phyloP scores from a whole-genome alignment of 2,888 invertebrate genomes.

The Lacanobia wlatinum region DNA sequence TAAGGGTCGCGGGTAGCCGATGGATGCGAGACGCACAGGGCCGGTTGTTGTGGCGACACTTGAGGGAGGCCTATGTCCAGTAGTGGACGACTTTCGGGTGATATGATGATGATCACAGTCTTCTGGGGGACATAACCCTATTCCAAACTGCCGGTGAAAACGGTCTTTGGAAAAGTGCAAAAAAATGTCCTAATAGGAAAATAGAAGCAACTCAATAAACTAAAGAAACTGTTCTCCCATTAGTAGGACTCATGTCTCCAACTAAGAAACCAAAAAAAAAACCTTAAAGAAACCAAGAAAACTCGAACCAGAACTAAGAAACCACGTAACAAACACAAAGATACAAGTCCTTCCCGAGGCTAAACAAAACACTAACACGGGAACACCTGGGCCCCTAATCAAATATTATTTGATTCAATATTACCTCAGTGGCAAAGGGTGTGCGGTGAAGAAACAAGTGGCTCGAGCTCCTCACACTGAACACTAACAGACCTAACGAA shows the following conservation, averaged over 20 bases:
- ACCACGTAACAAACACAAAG: conserved; percentile 54
- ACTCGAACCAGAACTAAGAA: conserved; percentile 32
- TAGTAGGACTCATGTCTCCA: background rate
- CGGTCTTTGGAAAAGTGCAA: background rate
- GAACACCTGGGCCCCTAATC: conserved; percentile 78
- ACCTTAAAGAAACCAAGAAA: background rate
- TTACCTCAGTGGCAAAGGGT: conserved; percentile 71
- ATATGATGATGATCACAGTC: too few species aligned
- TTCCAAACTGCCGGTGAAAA: too few species aligned
- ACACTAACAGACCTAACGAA: conserved; percentile 84
- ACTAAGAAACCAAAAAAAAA: background rate
- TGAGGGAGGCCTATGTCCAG: too few species aligned
- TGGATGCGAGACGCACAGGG: too few species aligned
- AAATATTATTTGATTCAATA: conserved; percentile 86
- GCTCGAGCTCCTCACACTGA: conserved; percentile 75
- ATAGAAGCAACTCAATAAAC: background rate
- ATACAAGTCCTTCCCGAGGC: conserved; percentile 61
- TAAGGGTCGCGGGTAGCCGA: too few species aligned
- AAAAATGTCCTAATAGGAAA: background rate
- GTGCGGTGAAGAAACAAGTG: conserved; percentile 72
- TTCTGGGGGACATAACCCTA: too few species aligned
- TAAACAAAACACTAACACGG: conserved; percentile 76
- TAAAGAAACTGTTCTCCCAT: background rate
- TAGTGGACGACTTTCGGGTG: too few species aligned
- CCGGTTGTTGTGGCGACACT: too few species aligned